Percentiles rank a stretch among this genome's conserved stretches.
Conservation (phyloP, 2,888 invertebrate species). For the Prosapia bicincta region DNA sequence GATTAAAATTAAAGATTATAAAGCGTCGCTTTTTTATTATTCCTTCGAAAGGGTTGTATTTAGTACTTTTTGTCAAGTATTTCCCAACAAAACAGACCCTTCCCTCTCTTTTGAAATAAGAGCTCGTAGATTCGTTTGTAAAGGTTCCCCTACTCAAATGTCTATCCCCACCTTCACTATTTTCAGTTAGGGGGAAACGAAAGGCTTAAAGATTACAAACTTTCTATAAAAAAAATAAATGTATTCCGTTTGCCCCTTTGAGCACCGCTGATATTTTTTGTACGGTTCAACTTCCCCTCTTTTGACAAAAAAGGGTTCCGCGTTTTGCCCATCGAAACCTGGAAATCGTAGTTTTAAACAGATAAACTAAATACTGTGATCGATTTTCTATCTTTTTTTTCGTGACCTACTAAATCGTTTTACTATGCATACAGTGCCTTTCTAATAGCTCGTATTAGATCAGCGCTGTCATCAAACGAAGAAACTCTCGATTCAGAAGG, state of each 20-base stretch:
- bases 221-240: conserved; percentile 28
- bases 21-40: conserved; percentile 24
- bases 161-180: conserved; percentile 10
- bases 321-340: background rate
- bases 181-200: conserved; percentile 22
- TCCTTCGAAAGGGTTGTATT: conserved; percentile 32
- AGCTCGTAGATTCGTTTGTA: conserved; percentile 25
- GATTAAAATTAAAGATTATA: conserved; percentile 35
- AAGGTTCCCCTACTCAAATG: conserved; percentile 19
- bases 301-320: conserved; percentile 11
- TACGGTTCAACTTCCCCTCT: background rate
- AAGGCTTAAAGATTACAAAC: conserved; percentile 34
- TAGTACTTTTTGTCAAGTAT: conserved; percentile 33
- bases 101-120: conserved; percentile 31
- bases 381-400: too few species aligned
- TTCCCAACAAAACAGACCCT: conserved; percentile 31
- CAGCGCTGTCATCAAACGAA: background rate
- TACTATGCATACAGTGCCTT: background rate
- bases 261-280: background rate
- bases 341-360: background rate
- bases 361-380: too few species aligned
- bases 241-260: conserved; percentile 27
- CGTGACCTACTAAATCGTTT: too few species aligned
- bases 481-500: background rate
- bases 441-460: background rate